A percentile compares a stretch with the other conserved stretches of the same genome.
Conservation (phyloP, 2,113 vertebrate genomes). For the Scopus umbretta region DNA sequence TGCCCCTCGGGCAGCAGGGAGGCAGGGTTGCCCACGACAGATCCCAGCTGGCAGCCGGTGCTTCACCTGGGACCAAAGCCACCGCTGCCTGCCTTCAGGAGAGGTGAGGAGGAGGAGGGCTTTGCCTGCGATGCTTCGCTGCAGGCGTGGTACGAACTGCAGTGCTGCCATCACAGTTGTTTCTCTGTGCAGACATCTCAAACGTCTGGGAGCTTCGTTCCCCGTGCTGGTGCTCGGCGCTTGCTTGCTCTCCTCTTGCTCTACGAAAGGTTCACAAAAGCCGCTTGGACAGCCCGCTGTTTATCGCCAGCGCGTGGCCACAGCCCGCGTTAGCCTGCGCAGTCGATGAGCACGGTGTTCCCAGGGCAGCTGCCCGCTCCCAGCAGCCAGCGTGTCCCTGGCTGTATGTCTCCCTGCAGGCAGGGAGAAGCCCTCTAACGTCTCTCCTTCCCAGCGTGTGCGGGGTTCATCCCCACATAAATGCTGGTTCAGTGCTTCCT, state of each 20-base stretch:
- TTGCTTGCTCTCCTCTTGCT: not conserved
- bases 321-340: not conserved
- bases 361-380: not conserved
- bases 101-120: not conserved
- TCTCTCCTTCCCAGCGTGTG: rapidly evolving
- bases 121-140: not conserved
- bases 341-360: not conserved
- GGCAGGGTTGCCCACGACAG: not conserved
- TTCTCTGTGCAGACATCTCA: not conserved
- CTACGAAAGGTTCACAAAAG: not conserved
- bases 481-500: not conserved
- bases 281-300: not conserved
- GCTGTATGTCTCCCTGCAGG: not conserved
- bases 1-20: rapidly evolving
- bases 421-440: not conserved
- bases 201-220: not conserved
- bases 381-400: rapidly evolving
- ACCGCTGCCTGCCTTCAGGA: not conserved
- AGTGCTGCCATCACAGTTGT: not conserved
- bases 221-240: not conserved
- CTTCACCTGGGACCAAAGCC: not conserved
- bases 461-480: not conserved
- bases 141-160: not conserved
- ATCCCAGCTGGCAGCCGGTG: not conserved
- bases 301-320: rapidly evolving